Evolutionary conservation across 1,140 invertebrate species (phyloP).

Genomic region (Zelostemma sp.): DNA sequence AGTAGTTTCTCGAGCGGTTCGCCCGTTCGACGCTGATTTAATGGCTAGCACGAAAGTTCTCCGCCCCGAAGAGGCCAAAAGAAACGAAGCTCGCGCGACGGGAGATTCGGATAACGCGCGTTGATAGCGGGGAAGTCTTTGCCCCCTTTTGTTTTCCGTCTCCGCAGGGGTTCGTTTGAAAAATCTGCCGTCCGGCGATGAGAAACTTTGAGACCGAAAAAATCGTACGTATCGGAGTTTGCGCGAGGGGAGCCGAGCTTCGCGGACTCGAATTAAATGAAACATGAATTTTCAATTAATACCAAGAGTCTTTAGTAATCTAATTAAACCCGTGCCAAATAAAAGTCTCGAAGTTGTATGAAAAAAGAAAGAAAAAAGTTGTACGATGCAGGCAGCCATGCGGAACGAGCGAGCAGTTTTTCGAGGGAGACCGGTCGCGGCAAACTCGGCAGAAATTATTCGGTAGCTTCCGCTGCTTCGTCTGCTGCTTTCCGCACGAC

Average conservation of each 20-base stretch:
- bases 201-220: conserved; percentile 26
- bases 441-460: conserved; percentile 46
- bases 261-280: conserved; percentile 39
- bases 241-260: neutral
- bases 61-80: conserved; percentile 23
- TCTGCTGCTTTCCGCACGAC: conserved; percentile 37
- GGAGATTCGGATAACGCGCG: conserved; percentile 37
- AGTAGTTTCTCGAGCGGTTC: conserved; percentile 35
- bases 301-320: conserved; percentile 44
- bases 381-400: conserved; percentile 28
- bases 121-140: conserved; percentile 25
- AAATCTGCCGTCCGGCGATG: conserved; percentile 23
- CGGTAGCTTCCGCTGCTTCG: conserved; percentile 43
- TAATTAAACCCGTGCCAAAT: conserved; percentile 45
- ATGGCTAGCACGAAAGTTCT: conserved; percentile 29
- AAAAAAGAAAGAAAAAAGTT: conserved; percentile 40
- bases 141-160: conserved; percentile 25
- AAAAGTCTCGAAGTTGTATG: conserved; percentile 44
- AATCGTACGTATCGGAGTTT: conserved; percentile 23
- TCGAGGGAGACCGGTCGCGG: conserved; percentile 38
- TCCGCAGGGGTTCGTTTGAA: conserved; percentile 22
- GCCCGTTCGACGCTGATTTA: conserved; percentile 44
- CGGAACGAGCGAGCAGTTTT: conserved; percentile 27
- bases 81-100: conserved; percentile 38
- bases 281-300: conserved; percentile 47